Conservation (phyloP, 2,113 vertebrate species). For the Sorex araneus region DNA sequence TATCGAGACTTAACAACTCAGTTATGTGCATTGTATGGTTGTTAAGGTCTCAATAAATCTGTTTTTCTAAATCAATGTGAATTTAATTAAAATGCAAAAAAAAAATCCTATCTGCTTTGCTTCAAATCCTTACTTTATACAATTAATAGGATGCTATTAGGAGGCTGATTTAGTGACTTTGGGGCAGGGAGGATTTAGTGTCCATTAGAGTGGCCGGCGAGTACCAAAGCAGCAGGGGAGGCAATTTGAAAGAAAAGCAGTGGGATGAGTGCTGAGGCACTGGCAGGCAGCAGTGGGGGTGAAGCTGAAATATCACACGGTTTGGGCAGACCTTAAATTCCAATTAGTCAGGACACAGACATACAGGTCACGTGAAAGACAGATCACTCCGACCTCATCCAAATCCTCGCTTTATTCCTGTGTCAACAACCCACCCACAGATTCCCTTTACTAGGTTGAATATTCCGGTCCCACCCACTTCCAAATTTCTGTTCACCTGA, state of each 20-base stretch:
- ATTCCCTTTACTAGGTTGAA: not conserved
- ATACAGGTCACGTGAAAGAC: not conserved
- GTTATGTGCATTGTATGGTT: slow-evolving; percentile 64
- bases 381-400: not conserved
- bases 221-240: not conserved
- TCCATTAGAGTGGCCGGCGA: slow-evolving; percentile 38
- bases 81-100: slow-evolving; percentile 83
- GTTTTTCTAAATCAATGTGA: slow-evolving; percentile 78
- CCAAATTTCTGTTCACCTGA: not conserved
- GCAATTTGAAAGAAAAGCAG: not conserved
- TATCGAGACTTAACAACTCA: slow-evolving; percentile 72
- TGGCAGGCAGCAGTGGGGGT: not conserved
- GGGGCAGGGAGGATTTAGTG: slow-evolving; percentile 52
- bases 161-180: slow-evolving; percentile 74
- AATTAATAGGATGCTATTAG: slow-evolving; percentile 80
- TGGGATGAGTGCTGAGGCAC: not conserved
- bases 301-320: slow-evolving; percentile 7
- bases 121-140: slow-evolving; percentile 79
- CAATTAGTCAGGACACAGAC: slow-evolving; percentile 35
- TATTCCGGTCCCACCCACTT: not conserved
- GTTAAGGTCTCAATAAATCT: slow-evolving; percentile 80
- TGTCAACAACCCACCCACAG: not conserved
- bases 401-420: not conserved
- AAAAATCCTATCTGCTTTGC: not conserved
- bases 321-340: slow-evolving; percentile 58